Conservation (phyloP, 1,140 invertebrate genomes). For the Subanguina moxae region DNA sequence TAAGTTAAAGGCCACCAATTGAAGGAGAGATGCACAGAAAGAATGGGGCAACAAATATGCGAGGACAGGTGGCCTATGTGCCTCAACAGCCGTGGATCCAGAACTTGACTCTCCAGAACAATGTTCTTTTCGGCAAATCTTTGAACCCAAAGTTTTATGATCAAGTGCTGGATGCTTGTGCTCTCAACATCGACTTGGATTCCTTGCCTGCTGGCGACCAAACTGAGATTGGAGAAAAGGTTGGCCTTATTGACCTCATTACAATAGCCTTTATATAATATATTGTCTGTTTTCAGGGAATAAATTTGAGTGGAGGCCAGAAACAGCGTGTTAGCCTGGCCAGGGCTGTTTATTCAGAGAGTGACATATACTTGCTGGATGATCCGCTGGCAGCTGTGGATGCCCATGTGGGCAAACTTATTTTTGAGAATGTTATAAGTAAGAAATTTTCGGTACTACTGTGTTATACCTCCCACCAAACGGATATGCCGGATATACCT, state of each 20-base stretch:
- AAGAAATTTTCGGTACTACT: too few species aligned
- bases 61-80: conserved; percentile 67
- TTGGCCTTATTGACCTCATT: conserved; percentile 40
- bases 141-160: conserved; percentile 73
- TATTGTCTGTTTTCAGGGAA: conserved; percentile 64
- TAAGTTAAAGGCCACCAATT: background rate
- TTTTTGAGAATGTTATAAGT: conserved; percentile 80
- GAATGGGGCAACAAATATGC: conserved; percentile 22
- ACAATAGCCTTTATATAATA: background rate
- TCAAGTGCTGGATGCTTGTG: conserved; percentile 63
- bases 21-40: conserved; percentile 64
- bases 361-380: conserved; percentile 85
- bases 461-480: too few species aligned
- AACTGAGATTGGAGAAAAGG: conserved; percentile 66
- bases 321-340: conserved; percentile 91
- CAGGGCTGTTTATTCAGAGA: conserved; percentile 82
- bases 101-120: conserved; percentile 79
- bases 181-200: conserved; percentile 59
- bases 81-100: conserved; percentile 93
- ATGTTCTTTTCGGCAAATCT: conserved; percentile 75
- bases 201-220: conserved; percentile 62
- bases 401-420: conserved; percentile 80
- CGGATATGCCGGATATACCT: too few species aligned
- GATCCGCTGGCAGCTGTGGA: conserved; percentile 93
- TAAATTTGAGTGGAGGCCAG: conserved; percentile 93